phyloP scores from a whole-genome alignment of 1,140 invertebrate genomes.

The Pantala flavescens region DNA sequence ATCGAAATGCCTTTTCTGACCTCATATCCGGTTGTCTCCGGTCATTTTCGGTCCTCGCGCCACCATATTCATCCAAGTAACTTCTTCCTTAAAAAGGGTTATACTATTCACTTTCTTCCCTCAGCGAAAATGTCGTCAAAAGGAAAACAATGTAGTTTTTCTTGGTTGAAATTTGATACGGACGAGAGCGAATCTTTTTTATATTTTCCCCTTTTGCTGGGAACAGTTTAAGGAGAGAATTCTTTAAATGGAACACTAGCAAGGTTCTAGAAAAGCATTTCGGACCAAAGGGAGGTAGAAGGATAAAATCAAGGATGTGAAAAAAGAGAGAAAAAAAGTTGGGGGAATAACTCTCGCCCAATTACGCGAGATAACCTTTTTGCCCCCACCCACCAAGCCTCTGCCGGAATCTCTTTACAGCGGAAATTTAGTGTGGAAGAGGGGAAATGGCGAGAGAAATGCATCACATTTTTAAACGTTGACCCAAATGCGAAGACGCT shows the following conservation, averaged over 20 bases:
- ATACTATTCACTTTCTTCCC: too few species aligned
- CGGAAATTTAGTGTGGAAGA: not conserved
- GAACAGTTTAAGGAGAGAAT: not conserved
- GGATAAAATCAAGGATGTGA: not conserved
- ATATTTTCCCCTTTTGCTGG: not conserved
- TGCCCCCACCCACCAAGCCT: not conserved
- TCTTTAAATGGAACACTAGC: not conserved
- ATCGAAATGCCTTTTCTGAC: too few species aligned
- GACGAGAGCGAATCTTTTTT: too few species aligned
- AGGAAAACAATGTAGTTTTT: too few species aligned
- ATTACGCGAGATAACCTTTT: not conserved
- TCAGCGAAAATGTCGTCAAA: too few species aligned
- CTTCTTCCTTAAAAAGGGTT: too few species aligned
- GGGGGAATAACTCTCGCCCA: not conserved
- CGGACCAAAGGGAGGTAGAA: not conserved
- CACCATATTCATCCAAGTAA: too few species aligned
- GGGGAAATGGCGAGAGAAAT: not conserved
- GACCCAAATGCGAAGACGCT: not conserved
- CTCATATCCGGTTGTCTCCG: too few species aligned
- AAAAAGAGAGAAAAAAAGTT: not conserved
- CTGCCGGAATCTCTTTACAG: not conserved
- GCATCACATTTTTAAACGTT: slow-evolving; percentile 8
- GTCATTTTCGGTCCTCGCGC: too few species aligned
- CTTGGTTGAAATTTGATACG: too few species aligned
- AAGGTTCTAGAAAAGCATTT: not conserved